Evolutionary conservation across 2,113 vertebrate species (phyloP).

Genomic region (Vidua macroura): DNA sequence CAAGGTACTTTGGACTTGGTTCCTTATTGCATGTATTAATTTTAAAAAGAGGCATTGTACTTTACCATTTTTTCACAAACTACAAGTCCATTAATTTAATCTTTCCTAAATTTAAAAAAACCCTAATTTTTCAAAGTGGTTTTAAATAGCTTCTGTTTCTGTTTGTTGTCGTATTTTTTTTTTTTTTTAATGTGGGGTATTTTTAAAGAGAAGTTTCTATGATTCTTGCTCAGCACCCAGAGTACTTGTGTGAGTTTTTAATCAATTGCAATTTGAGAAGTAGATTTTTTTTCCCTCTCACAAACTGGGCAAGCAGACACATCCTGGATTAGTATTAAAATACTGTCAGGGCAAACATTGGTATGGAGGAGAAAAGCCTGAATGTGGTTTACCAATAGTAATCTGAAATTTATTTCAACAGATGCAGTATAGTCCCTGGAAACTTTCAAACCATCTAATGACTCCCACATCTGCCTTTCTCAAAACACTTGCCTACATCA

Average conservation of each 20-base stretch:
- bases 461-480: neutral
- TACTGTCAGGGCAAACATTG: neutral
- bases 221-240: neutral
- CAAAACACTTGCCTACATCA: neutral
- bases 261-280: neutral
- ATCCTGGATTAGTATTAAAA: neutral
- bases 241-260: neutral
- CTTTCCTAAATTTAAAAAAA: neutral
- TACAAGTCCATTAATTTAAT: neutral
- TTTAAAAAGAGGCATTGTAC: neutral
- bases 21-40: neutral
- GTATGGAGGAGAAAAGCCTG: neutral
- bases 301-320: neutral
- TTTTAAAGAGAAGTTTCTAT: neutral
- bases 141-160: neutral
- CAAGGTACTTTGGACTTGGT: neutral
- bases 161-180: neutral
- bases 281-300: neutral
- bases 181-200: neutral
- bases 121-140: neutral
- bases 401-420: neutral
- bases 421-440: neutral
- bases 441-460: neutral
- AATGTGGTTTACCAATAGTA: neutral
- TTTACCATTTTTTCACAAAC: neutral